Conservation (phyloP, 2,113 vertebrate species). For the Desmodus rotundus region DNA sequence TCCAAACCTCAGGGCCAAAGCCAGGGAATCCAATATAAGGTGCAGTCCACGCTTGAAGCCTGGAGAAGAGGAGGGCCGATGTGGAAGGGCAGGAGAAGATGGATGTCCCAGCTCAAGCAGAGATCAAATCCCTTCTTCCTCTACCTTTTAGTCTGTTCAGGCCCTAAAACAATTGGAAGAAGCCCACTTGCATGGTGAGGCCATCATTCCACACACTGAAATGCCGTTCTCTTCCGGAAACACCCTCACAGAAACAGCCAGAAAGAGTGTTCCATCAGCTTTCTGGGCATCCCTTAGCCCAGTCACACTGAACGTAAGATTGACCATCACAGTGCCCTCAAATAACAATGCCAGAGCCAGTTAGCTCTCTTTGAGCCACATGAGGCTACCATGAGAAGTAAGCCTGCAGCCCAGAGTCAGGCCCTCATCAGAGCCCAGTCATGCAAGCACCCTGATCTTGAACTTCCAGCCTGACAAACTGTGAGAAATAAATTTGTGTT, state of each 20-base stretch:
- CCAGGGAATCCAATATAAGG: not conserved
- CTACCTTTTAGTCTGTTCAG: not conserved
- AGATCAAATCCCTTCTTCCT: not conserved
- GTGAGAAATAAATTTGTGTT: no score
- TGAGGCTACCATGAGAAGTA: not conserved
- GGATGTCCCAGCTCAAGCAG: not conserved
- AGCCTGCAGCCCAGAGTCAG: no score
- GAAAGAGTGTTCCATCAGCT: not conserved
- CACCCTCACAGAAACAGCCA: not conserved
- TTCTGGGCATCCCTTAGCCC: not conserved
- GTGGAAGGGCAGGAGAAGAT: not conserved
- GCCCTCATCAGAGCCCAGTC: no score
- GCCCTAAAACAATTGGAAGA: not conserved
- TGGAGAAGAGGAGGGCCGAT: not conserved
- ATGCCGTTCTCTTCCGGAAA: not conserved
- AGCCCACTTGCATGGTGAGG: no score
- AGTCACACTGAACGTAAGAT: not conserved
- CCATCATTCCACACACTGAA: not conserved
- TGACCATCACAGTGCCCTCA: not conserved
- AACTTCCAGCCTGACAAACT: no score
- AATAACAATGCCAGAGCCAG: not conserved
- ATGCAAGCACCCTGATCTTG: no score
- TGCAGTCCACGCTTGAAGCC: not conserved
- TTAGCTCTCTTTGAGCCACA: not conserved
- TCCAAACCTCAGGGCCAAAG: not conserved